phyloP scores from a whole-genome alignment of 2,888 invertebrate species.

The Pterostichus madidus region DNA sequence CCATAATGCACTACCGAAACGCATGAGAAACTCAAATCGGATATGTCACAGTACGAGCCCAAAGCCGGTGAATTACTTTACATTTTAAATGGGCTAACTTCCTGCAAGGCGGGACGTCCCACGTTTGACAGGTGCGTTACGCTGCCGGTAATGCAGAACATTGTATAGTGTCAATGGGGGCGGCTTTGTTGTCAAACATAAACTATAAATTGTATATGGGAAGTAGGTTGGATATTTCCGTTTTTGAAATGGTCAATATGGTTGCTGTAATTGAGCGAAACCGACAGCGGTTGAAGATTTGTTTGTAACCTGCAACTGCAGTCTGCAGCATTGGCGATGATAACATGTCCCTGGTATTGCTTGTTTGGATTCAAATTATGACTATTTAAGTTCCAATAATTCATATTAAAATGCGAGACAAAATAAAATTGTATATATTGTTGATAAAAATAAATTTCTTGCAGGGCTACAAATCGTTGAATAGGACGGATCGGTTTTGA shows the following conservation, averaged over 20 bases:
- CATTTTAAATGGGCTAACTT: constrained; percentile 45
- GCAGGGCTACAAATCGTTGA: too few species aligned
- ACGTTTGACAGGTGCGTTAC: constrained; percentile 19
- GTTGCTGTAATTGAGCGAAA: background rate
- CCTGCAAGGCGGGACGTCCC: constrained; percentile 39
- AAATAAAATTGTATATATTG: too few species aligned
- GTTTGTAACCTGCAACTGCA: background rate
- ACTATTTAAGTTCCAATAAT: too few species aligned
- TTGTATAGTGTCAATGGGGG: constrained; percentile 12
- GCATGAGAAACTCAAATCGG: constrained; percentile 40
- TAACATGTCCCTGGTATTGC: too few species aligned
- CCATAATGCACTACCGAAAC: constrained; percentile 19
- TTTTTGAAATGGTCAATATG: constrained; percentile 15
- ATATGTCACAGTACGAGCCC: constrained; percentile 44
- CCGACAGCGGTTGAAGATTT: background rate
- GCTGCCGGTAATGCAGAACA: background rate
- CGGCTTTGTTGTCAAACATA: constrained; percentile 30
- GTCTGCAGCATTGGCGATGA: too few species aligned
- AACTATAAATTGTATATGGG: background rate
- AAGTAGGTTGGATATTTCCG: constrained; percentile 20
- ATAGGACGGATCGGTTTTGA: too few species aligned
- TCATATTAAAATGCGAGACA: too few species aligned
- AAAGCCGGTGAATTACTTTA: constrained; percentile 41
- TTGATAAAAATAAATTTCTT: too few species aligned
- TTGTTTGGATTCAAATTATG: too few species aligned